These are phyloP conservation scores for Anthoptus insignis DNA, from an alignment of 2,888 invertebrate species.

Conservation along the genomic window DNA sequence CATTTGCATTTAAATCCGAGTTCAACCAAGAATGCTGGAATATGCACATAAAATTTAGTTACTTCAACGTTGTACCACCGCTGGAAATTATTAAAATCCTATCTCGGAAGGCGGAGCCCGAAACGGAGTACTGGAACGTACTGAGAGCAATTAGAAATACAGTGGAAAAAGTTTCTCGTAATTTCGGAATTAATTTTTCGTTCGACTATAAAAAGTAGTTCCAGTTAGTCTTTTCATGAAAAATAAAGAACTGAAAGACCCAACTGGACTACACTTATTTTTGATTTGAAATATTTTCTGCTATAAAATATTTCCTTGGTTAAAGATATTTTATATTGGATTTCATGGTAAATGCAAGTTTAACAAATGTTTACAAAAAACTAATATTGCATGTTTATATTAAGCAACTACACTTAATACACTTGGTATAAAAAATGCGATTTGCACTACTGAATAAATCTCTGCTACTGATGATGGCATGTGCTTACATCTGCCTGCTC, in stretches of 20 bases:
- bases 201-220: conserved; percentile 27
- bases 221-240: conserved; percentile 17
- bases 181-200: conserved; percentile 18
- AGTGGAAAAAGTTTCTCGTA: conserved; percentile 16
- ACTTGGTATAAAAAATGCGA: too few species aligned
- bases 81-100: conserved; percentile 40
- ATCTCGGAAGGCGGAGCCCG: conserved; percentile 16
- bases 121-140: conserved; percentile 17
- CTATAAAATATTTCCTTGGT: neutral
- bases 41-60: conserved; percentile 49
- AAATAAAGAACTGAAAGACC: neutral
- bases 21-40: conserved; percentile 42
- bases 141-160: conserved; percentile 24
- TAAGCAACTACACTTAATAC: too few species aligned
- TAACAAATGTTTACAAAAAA: too few species aligned
- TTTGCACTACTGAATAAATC: too few species aligned
- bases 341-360: too few species aligned
- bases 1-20: conserved; percentile 48
- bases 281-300: neutral
- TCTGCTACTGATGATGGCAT: too few species aligned
- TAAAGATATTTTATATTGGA: too few species aligned
- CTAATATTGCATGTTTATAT: too few species aligned
- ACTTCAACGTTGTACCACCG: conserved; percentile 36
- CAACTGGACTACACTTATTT: conserved; percentile 2
- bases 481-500: too few species aligned